Conservation (phyloP, 2,888 invertebrate species). For the Hylaea fasciaria region DNA sequence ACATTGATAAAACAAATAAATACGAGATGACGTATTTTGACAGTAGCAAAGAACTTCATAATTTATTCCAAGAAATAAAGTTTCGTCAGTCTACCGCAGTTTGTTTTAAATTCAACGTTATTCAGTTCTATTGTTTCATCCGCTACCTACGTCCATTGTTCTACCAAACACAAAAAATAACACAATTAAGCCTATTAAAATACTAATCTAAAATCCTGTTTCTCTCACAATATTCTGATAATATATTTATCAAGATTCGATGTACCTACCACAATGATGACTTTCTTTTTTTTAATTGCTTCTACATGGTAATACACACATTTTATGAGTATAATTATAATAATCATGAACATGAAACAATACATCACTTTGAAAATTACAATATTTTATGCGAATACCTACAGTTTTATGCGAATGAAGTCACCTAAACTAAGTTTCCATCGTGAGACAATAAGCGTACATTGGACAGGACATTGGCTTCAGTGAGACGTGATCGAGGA, state of each 20-base stretch:
- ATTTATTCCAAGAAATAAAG: conserved; percentile 2
- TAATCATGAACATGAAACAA: too few relatives aligned
- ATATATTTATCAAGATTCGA: too few relatives aligned
- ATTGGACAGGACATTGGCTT: conserved; percentile 13
- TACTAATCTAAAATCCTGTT: background rate
- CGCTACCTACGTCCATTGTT: background rate
- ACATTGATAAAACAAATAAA: too few relatives aligned
- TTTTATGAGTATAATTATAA: too few relatives aligned
- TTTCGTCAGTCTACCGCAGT: background rate
- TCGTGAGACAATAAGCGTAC: conserved; percentile 12
- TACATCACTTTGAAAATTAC: too few relatives aligned
- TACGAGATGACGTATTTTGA: background rate
- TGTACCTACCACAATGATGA: too few relatives aligned
- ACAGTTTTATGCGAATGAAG: background rate
- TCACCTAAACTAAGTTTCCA: conserved; percentile 10
- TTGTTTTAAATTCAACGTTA: conserved; percentile 10
- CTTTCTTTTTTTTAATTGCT: too few relatives aligned
- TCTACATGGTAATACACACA: too few relatives aligned
- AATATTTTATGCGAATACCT: too few relatives aligned
- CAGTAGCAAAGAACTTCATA: background rate
- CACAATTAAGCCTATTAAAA: background rate
- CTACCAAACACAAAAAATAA: conserved; percentile 4
- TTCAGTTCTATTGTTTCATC: conserved; percentile 11
- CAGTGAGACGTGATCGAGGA: conserved; percentile 28
- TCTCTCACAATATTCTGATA: too few relatives aligned